Evolutionary conservation across 2,797 vertebrate genomes (phyloP).

Genomic region (Sebastes matsubarae): DNA sequence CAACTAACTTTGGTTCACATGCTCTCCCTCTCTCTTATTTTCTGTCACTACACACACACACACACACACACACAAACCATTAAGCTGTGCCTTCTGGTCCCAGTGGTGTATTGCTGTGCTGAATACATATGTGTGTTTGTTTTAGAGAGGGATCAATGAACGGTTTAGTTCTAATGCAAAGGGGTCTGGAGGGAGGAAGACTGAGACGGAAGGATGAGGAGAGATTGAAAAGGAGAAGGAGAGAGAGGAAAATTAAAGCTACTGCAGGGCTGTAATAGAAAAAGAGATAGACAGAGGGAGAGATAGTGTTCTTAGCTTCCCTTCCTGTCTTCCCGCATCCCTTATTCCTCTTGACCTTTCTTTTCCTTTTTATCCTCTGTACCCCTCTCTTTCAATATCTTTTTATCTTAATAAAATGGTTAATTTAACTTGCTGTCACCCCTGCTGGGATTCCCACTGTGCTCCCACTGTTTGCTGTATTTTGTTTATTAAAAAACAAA

Average conservation of each 20-base stretch:
- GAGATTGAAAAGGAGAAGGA: slow-evolving; percentile 38
- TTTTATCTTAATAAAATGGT: neutral
- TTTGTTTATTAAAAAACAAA: slow-evolving; percentile 24
- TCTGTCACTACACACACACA: neutral
- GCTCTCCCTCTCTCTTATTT: neutral
- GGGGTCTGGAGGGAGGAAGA: slow-evolving; percentile 40
- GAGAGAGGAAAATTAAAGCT: slow-evolving; percentile 20
- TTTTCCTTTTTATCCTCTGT: neutral
- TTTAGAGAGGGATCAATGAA: slow-evolving; percentile 65
- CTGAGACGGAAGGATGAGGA: slow-evolving; percentile 15
- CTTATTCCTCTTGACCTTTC: neutral
- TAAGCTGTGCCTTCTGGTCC: slow-evolving; percentile 46
- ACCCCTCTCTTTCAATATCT: too few relatives aligned
- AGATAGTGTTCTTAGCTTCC: neutral
- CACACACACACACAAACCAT: slow-evolving; percentile 23
- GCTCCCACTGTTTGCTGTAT: neutral
- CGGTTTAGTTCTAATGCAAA: slow-evolving; percentile 56
- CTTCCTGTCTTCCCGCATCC: neutral
- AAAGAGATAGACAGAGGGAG: neutral
- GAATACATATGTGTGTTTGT: slow-evolving; percentile 73
- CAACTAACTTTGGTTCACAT: neutral
- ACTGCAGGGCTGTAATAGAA: neutral
- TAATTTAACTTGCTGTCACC: neutral
- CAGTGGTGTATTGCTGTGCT: slow-evolving; percentile 44
- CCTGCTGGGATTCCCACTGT: neutral